Percentiles rank a stretch among this genome's conserved stretches.
Evolutionary conservation across 2,113 vertebrate genomes (phyloP).

Genomic region (Hystrix cristata): DNA sequence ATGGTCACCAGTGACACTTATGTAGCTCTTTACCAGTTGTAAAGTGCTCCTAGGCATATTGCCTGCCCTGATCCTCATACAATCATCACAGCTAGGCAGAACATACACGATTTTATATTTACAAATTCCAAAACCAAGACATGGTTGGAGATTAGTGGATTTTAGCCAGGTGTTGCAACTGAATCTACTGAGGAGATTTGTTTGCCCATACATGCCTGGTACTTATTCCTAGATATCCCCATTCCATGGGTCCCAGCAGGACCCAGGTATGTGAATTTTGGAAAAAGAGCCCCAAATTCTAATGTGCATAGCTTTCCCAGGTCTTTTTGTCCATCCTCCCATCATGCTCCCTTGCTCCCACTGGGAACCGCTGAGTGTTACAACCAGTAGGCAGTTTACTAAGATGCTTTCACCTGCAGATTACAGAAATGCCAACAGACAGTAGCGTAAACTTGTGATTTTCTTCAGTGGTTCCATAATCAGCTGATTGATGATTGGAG

Average conservation of each 20-base stretch:
- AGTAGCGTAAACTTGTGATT: background rate
- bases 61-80: background rate
- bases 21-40: background rate
- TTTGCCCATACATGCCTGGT: background rate
- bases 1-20: background rate
- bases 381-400: background rate
- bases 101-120: background rate
- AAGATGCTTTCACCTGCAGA: background rate
- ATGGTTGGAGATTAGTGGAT: background rate
- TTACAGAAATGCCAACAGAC: constrained; percentile 8
- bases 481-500: background rate
- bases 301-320: background rate
- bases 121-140: background rate
- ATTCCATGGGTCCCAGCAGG: background rate
- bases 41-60: background rate
- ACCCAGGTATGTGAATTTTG: background rate
- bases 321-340: background rate
- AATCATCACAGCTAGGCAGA: background rate
- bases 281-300: background rate
- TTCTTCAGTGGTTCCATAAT: background rate
- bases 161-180: background rate
- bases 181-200: background rate
- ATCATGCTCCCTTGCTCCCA: background rate
- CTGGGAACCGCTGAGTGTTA: background rate
- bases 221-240: background rate